Conservation (phyloP, 2,113 vertebrate genomes). For the Dasypus novemcinctus region DNA sequence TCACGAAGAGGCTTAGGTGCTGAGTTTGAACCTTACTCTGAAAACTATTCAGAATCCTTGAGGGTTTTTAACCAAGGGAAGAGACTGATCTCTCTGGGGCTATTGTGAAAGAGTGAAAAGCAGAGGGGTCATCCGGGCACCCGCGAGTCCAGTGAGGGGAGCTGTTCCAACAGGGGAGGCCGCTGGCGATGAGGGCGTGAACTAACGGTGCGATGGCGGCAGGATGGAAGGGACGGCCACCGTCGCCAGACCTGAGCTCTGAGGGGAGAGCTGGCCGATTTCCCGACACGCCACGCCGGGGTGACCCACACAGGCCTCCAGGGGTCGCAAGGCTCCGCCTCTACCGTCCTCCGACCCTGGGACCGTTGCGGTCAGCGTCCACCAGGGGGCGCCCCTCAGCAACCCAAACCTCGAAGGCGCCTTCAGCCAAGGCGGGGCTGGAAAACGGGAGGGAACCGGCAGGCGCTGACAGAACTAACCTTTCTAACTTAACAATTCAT, state of each 20-base stretch:
- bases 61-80: neutral
- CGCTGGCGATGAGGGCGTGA: neutral
- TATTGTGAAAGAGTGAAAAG: neutral
- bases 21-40: neutral
- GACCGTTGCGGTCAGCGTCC: neutral
- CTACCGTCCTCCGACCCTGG: neutral
- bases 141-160: neutral
- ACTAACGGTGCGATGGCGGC: neutral
- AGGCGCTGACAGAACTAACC: neutral
- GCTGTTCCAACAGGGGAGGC: neutral
- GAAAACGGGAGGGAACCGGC: neutral
- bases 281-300: neutral
- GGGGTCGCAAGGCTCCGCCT: neutral
- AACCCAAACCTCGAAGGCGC: neutral
- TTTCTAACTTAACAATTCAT: neutral
- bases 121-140: neutral
- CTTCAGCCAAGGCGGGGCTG: neutral
- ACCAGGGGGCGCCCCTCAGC: constrained; percentile 61
- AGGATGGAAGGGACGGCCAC: neutral
- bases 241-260: neutral
- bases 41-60: neutral
- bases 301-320: neutral
- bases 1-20: neutral
- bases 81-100: neutral
- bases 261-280: neutral